Evolutionary conservation across 2,888 invertebrate species (phyloP), one percentile per base, ranked within the genome.

Genomic region (Heliothis peltigera): DNA sequence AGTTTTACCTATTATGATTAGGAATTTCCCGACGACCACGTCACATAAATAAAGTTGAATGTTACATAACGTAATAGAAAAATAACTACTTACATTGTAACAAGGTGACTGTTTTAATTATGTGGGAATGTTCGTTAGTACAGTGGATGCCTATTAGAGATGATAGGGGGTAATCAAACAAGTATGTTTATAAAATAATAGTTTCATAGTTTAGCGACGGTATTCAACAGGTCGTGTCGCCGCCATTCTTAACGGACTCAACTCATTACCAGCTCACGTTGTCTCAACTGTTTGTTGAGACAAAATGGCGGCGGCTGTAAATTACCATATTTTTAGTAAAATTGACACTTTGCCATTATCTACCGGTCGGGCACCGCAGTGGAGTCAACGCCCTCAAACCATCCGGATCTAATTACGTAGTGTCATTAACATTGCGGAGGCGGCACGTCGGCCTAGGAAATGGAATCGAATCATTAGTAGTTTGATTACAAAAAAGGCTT

Each of bases 401-500:
- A 94, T 94, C 95, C 95, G 95, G 91, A 94, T 95, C 95, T 95
- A 95, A 95, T 95, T 95, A 94, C 91, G 87, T 87, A 86, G 91
- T 91, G 94, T 94, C 94, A 94, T 94, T 94, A 95, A 92, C 93
- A 92, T 92, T 87, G 87, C 86, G 89, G 91, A 91, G 93, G 92
- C 91, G 92, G 93, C 94, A 93, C 94, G 94, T 94, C 94, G 94
- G 94, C 88, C 92, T 94, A 93, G 94, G 94, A 94, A 95, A 94
- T 95, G 94, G 94, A 94, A 94, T 95, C 95, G 94, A 95, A 95
- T 95, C 95, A 94, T 95, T 94, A 95, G 94, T 92, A 92, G 94
- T 94, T 93, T 94, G 95, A 94, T 95, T 94, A 94, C 94, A 94
- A 95, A 95, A 95, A 95, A 94, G 94, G 93, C 94, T 94, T 95